A percentile compares a stretch with the other conserved stretches of the same genome.
Evolutionary conservation across 2,888 invertebrate species (phyloP).

Genomic region (Tribolium freemani): DNA sequence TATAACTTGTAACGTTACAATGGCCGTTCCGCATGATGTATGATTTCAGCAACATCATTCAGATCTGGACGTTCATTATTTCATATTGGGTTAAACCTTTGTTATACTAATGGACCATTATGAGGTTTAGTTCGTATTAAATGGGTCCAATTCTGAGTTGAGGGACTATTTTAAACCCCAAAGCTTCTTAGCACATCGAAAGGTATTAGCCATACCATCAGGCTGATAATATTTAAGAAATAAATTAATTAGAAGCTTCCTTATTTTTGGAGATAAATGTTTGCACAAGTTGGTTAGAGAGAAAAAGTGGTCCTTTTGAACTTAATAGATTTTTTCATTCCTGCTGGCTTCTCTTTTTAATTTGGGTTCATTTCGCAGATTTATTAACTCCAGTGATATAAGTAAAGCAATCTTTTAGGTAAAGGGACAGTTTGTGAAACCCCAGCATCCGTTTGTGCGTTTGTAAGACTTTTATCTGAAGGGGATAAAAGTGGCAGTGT

Average conservation of each 20-base stretch:
- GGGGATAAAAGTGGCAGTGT: slow-evolving; percentile 34
- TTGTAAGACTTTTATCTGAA: slow-evolving; percentile 28
- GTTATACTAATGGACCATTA: not conserved
- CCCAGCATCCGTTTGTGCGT: slow-evolving; percentile 13
- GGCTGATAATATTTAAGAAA: no score
- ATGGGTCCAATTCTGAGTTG: not conserved
- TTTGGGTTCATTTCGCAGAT: slow-evolving; percentile 8
- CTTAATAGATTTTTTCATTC: slow-evolving; percentile 11
- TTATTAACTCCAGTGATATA: slow-evolving; percentile 11
- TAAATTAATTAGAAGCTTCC: no score
- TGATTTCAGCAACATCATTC: not conserved
- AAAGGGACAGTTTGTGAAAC: slow-evolving; percentile 11
- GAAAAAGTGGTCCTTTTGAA: no score
- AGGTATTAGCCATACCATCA: not conserved
- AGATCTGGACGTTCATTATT: not conserved
- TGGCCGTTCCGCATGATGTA: not conserved
- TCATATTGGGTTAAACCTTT: not conserved
- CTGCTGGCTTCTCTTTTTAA: not conserved
- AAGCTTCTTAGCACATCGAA: not conserved
- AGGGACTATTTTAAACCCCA: not conserved
- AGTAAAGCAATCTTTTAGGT: slow-evolving; percentile 28
- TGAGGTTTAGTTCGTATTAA: not conserved
- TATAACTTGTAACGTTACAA: not conserved
- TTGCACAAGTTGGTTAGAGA: no score
- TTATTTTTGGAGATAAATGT: no score